These are phyloP conservation scores for Prorops nasuta DNA, from an alignment of 1,140 invertebrate species.

Conservation along the genomic window DNA sequence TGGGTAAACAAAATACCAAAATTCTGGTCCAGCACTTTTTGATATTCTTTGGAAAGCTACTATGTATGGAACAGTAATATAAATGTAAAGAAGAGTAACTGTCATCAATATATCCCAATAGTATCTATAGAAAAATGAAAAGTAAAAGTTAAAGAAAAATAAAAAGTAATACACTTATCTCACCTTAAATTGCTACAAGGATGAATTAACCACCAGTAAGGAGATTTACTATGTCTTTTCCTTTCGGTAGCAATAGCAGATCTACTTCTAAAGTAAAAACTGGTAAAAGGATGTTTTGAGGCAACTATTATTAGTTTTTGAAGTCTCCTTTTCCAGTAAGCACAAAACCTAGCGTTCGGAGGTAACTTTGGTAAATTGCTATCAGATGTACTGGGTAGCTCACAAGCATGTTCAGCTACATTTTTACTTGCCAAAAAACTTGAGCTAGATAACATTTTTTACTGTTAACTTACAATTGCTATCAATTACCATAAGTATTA, in stretches of 20 bases:
- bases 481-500: no score
- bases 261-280: slow-evolving; percentile 31
- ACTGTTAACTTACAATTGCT: no score
- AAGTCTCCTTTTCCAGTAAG: slow-evolving; percentile 28
- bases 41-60: slow-evolving; percentile 30
- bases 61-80: slow-evolving; percentile 31
- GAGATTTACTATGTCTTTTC: slow-evolving; percentile 30
- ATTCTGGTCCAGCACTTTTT: slow-evolving; percentile 8
- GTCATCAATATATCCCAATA: slow-evolving; percentile 42
- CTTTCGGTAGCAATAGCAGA: slow-evolving; percentile 39
- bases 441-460: no score
- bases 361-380: slow-evolving; percentile 38
- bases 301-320: slow-evolving; percentile 38
- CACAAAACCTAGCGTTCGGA: slow-evolving; percentile 29
- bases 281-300: slow-evolving; percentile 30
- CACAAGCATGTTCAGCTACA: slow-evolving; percentile 29
- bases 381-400: slow-evolving; percentile 27
- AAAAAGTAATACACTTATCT: background rate
- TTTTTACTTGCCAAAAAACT: no score
- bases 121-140: slow-evolving; percentile 24
- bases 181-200: slow-evolving; percentile 38
- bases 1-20: slow-evolving; percentile 20
- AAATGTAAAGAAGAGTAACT: slow-evolving; percentile 31
- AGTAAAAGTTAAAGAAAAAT: background rate
- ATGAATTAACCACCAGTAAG: slow-evolving; percentile 42